These are phyloP conservation scores for Sebastes minor DNA, from an alignment of 2,797 vertebrate species.

Conservation along the genomic window DNA sequence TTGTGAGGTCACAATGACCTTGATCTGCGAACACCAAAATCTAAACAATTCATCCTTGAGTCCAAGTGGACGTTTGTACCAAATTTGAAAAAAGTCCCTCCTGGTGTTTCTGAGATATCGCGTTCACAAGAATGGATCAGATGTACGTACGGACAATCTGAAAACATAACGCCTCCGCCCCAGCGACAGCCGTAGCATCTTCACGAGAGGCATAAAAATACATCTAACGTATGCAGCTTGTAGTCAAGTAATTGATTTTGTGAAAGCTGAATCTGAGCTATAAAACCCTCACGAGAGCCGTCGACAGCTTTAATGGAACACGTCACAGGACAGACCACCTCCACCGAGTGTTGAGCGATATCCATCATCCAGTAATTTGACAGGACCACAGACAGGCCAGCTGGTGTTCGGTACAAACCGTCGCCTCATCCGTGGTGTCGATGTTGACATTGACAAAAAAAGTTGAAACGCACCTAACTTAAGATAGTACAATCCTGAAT, in stretches of 20 bases:
- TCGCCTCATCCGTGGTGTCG: slow-evolving; percentile 20
- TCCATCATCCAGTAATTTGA: slow-evolving; percentile 23
- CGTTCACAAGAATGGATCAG: too few relatives aligned
- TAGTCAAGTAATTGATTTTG: background rate
- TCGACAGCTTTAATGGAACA: slow-evolving; percentile 11
- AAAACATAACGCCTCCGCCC: too few relatives aligned
- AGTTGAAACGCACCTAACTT: background rate
- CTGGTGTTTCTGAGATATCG: too few relatives aligned
- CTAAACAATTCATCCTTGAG: too few relatives aligned
- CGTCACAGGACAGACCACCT: slow-evolving; percentile 3
- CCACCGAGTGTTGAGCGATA: background rate
- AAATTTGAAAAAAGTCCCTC: too few relatives aligned
- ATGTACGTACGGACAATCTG: too few relatives aligned
- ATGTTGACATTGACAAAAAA: slow-evolving; percentile 34
- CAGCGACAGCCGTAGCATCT: too few relatives aligned
- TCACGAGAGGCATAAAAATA: background rate
- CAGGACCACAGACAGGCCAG: slow-evolving; percentile 21
- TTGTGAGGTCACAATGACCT: too few relatives aligned
- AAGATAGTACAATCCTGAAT: slow-evolving; percentile 26
- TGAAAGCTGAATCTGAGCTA: background rate
- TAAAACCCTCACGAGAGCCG: background rate
- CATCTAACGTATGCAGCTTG: background rate
- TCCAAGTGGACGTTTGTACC: too few relatives aligned
- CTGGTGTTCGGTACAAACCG: slow-evolving; percentile 10
- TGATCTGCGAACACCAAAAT: too few relatives aligned